Conservation (phyloP, 2,888 invertebrate species). For the Melanostoma scalare region DNA sequence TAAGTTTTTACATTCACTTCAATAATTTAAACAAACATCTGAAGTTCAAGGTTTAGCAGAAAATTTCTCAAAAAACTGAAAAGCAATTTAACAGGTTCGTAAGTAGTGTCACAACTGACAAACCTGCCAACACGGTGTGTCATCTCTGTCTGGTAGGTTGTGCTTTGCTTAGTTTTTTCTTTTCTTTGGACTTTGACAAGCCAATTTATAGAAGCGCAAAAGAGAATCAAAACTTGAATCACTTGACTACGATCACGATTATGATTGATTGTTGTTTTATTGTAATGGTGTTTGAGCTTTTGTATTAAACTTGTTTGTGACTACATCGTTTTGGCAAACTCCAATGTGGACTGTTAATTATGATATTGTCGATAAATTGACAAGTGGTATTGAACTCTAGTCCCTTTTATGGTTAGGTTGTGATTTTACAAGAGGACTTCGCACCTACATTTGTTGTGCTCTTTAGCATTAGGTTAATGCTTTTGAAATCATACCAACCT, state of each 20-base stretch:
- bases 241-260: not conserved
- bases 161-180: constrained; percentile 21
- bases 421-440: constrained; percentile 13
- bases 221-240: not conserved
- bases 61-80: constrained; percentile 17
- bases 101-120: constrained; percentile 37
- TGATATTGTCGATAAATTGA: not conserved
- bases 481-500: no score
- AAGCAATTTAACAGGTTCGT: constrained; percentile 49
- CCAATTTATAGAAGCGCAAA: not conserved
- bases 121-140: constrained; percentile 29
- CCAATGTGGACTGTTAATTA: not conserved
- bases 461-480: no score
- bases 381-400: not conserved
- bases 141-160: constrained; percentile 4
- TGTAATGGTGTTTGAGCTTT: not conserved
- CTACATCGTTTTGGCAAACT: not conserved
- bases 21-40: constrained; percentile 25
- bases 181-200: constrained; percentile 6
- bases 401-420: constrained; percentile 16
- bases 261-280: constrained; percentile 27
- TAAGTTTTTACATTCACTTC: not conserved
- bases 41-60: constrained; percentile 62
- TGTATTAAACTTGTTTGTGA: not conserved
- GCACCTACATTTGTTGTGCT: not conserved